Evolutionary conservation across 2,113 vertebrate species (phyloP).

Genomic region (Charadrius vociferus): DNA sequence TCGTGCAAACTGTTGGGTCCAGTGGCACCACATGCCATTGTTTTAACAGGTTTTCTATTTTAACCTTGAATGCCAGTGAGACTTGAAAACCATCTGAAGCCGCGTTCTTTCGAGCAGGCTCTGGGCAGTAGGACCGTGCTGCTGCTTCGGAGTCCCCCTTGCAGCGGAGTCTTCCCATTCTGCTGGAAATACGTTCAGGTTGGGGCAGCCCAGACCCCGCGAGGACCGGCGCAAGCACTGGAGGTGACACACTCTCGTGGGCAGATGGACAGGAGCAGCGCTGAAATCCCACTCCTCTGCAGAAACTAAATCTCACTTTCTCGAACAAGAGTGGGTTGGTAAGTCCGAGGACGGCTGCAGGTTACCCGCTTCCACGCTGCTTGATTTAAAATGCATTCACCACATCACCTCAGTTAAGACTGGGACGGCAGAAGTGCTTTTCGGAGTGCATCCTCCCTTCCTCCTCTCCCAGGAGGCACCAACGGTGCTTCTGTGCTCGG

Average conservation of each 20-base stretch:
- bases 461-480: rapidly evolving
- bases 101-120: not conserved
- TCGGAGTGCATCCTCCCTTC: not conserved
- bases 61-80: too few relatives aligned
- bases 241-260: not conserved
- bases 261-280: not conserved
- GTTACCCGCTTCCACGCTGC: rapidly evolving
- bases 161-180: not conserved
- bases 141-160: too few relatives aligned
- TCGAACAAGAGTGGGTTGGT: not conserved
- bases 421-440: not conserved
- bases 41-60: not conserved
- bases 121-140: not conserved
- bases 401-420: rapidly evolving
- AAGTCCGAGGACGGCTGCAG: not conserved
- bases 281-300: not conserved
- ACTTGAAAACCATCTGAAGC: not conserved
- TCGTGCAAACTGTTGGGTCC: not conserved
- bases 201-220: not conserved
- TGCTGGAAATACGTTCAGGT: rapidly evolving
- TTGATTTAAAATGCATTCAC: not conserved
- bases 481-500: not conserved
- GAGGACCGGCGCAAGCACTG: rapidly evolving
- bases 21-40: rapidly evolving
- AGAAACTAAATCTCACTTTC: not conserved